Evolutionary conservation across 1,140 invertebrate species (phyloP), one percentile per base, ranked within the genome.

Genomic region (Sitodiplosis mosellana): DNA sequence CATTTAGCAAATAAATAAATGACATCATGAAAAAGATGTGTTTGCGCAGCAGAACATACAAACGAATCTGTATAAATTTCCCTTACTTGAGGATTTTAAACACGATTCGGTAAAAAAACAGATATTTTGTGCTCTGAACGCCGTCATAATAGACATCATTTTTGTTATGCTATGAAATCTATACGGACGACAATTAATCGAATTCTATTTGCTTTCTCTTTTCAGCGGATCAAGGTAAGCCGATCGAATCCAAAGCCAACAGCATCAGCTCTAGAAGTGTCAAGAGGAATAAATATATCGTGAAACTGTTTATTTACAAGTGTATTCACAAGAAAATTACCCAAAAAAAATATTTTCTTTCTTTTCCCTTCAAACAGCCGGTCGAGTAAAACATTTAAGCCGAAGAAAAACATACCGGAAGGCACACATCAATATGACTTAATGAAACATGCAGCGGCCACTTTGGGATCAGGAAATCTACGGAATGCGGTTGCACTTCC

Each of bases 391-490:
- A 93, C 93, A 41, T 98, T 98, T 64, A 97, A 97, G 66, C 94
- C 94, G 51, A 96, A 97, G 70, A 97, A 97, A 65, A 96, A 97
- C 69, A 98, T 98, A 60, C 92, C 92, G 4, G 94, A 98, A 70
- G 93, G 92, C 41, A 96, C 91, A 10, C 91, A 97, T 73, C 93
- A 97, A 61, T 95, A 97, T 85, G 92, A 98, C 64, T 71, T 98
- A 61, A 96, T 98, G 91, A 93, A 96, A 74, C 94, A 98, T 78
- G 95, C 94, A 20, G 92, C 93, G 18, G 91, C 92, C 15, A 99
- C 95, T 1, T 69, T 99, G 38, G 95, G 95, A 17, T 98, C 93
- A 37, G 94, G 94, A 12, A 98, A 99, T 71, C 70, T 99, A 42
- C 71, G 92, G 50, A 72, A 94, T 33, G 95, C 94, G 43, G 95